Evolutionary conservation across 1,140 invertebrate genomes (phyloP), one percentile per base, ranked within the genome.

Genomic region (Caenorhabditis briggsae): DNA sequence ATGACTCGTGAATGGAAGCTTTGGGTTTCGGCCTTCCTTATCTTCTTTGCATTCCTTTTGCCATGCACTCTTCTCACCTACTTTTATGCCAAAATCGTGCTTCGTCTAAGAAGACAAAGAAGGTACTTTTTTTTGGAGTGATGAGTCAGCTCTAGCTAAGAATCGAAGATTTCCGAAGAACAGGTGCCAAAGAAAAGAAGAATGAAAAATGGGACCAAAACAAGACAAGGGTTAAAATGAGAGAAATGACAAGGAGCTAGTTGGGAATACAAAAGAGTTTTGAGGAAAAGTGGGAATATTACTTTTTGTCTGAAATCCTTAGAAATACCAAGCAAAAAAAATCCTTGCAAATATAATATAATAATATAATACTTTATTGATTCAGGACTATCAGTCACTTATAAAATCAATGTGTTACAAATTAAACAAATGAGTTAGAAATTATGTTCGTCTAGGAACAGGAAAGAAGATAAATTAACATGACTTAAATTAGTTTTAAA

Each of bases 51-150:
- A 53, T 86, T 86, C 50, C 5, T 86, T 23, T 11, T 86, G 16
- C 85, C 85, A 18, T 86, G 85, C 64, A 82, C 82, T 65, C 59
- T 82, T 33, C 46, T 87, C 41, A 84, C 74, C 7, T 87, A 87
- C 55, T 87, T 87, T 64, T 87, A 87, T 41, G 86, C 65, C 0
- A 74, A 74, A 53, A 87, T 87, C 12, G 65, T 84, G 7, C 58
- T 87, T 23, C 82, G 86, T 18, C 56, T 87, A 9, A 59, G 83
- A 48, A 84, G 43, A 33, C 86, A 87, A 55, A 70, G 61, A 61
- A 84, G 82, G 86, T 87, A 70, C 53, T 8, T 55, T 56, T 55
- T 56, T 46, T 53, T 12, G 11, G 18, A 48, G 20, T 58, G 55
- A 58, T 43, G 58, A 59, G 46, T 83, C 58, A 83, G 82, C 12